Evolutionary conservation across 2,113 vertebrate genomes (phyloP), one percentile per base, ranked within the genome.

Genomic region (Rhinoptilus africanus): DNA sequence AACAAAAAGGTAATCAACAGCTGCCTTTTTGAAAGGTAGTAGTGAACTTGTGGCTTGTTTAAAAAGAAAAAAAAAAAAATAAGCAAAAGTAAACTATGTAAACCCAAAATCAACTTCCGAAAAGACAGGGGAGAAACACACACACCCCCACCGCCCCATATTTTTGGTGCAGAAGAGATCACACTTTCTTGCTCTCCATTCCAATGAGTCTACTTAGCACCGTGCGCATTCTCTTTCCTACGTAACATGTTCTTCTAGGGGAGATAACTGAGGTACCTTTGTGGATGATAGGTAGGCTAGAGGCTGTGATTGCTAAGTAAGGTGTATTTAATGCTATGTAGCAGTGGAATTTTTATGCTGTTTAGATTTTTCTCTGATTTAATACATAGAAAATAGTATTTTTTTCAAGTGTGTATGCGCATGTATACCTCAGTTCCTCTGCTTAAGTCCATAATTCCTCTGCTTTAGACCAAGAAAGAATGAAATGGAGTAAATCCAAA

Each of bases 121-220:
- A 85, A 27, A 1, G 24, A 21, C 1, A 41, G 6, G n/a, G 16
- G 4, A 73, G 34, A n/a, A n/a, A n/a, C n/a, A n/a, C n/a, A n/a
- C n/a, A 10, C 27, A 34, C 60, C 56, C 74, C 47, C 0, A n/a
- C n/a, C n/a, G n/a, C 0, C 1, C 8, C 15, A 0, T 41, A 6
- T 64, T 78, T 85, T 68, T 64, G 30, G 5, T 12, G 50, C 12
- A 50, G 28, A 88, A 4, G 22, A 56, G 21, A 39, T 34, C 14
- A 48, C 22, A 3, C 12, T 72, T 23, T 12, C 63, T 82, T 83
- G 6, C 48, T 76, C 20, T 67, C 22, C 1, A 0, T 86, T 79
- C 37, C 41, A 51, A 1, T 47, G 9, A 45, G 20, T 60, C 5
- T 14, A 5, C 72, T 75, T 72, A 26, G 4, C 45, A 50, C 14